Conservation (phyloP, 2,113 vertebrate species). For the Bungarus multicinctus region DNA sequence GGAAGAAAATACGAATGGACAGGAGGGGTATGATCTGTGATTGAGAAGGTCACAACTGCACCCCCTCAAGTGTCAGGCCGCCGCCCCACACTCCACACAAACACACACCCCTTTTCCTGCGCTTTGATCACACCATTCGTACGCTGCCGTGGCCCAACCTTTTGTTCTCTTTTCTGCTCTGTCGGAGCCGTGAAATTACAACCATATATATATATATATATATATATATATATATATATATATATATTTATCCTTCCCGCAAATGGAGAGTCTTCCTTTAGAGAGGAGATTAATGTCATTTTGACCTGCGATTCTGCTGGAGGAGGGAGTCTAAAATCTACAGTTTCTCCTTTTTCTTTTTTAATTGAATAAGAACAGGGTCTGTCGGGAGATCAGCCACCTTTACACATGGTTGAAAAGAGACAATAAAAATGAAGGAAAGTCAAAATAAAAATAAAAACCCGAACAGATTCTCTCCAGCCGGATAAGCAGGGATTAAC, state of each 20-base stretch:
- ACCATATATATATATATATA: too few species aligned
- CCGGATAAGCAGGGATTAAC: neutral
- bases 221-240: too few species aligned
- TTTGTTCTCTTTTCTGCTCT: neutral
- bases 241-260: neutral
- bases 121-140: neutral
- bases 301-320: neutral
- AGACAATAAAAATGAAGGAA: neutral
- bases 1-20: neutral
- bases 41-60: neutral
- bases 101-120: neutral
- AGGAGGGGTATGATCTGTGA: neutral
- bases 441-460: neutral
- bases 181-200: neutral
- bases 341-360: neutral
- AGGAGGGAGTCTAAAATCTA: neutral
- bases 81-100: neutral
- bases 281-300: neutral
- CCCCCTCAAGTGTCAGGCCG: neutral
- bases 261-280: neutral
- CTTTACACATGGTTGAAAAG: neutral
- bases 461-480: neutral
- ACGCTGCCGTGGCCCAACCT: neutral
- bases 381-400: neutral
- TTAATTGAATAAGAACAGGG: neutral